Conservation (phyloP, 2,113 vertebrate species). For the Triplophysa tibetana region DNA sequence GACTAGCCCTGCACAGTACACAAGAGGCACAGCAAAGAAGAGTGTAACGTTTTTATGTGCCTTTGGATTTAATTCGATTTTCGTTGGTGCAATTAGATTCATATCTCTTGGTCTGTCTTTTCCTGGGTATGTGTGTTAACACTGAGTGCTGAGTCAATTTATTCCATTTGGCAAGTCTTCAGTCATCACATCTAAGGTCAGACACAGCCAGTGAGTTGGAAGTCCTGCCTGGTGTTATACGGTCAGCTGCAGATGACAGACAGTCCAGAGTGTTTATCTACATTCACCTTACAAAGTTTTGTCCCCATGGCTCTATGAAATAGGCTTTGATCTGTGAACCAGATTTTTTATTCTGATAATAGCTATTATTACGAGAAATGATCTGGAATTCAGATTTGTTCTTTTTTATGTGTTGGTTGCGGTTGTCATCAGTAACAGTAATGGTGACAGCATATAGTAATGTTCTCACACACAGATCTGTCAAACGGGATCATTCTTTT, state of each 20-base stretch:
- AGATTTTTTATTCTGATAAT: too few species aligned
- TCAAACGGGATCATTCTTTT: too few species aligned
- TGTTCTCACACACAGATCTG: too few species aligned
- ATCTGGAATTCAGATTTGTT: too few species aligned
- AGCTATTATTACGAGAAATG: too few species aligned
- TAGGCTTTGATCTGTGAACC: too few species aligned
- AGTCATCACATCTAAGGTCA: conserved; percentile 58
- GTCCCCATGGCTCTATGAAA: too few species aligned
- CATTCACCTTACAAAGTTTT: not conserved
- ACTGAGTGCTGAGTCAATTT: conserved; percentile 61
- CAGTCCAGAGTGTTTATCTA: conserved; percentile 3
- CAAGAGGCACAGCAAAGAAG: not conserved
- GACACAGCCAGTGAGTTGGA: conserved; percentile 27
- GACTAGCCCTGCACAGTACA: not conserved
- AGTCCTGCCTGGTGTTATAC: conserved; percentile 19
- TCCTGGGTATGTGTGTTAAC: not conserved
- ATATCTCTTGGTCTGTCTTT: not conserved
- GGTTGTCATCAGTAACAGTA: too few species aligned
- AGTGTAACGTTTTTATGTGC: conserved; percentile 13
- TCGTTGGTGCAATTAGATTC: not conserved
- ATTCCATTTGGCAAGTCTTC: conserved; percentile 64
- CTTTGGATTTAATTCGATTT: conserved; percentile 4
- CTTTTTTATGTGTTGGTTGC: too few species aligned
- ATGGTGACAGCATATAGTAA: too few species aligned
- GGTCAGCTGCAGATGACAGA: conserved; percentile 3